Conservation (phyloP, 1,140 invertebrate species). For the Venturia canescens region DNA sequence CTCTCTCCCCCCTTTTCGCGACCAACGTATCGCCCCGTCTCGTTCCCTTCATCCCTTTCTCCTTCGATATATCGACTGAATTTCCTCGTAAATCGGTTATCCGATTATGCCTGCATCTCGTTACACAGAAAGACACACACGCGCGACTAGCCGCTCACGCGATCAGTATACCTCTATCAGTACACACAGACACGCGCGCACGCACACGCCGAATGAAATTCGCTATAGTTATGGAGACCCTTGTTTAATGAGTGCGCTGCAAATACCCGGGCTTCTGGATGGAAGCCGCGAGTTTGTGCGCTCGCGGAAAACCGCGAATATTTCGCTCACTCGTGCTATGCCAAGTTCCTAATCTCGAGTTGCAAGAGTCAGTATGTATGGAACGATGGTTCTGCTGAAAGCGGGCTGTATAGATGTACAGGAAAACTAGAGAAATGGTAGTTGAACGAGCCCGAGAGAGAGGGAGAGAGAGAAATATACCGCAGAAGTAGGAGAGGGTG, state of each 20-base stretch:
- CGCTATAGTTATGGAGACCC: too few relatives aligned
- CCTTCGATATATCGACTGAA: slow-evolving; percentile 19
- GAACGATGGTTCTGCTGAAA: slow-evolving; percentile 3
- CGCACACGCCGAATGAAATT: background rate
- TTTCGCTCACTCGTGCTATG: slow-evolving; percentile 47
- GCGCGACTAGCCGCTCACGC: too few relatives aligned
- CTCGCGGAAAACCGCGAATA: slow-evolving; percentile 43
- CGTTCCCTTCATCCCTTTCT: background rate
- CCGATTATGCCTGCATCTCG: slow-evolving; percentile 22
- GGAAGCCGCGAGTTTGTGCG: background rate
- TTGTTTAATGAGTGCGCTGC: slow-evolving; percentile 29
- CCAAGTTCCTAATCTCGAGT: slow-evolving; percentile 53
- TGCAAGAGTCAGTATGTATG: slow-evolving; percentile 39
- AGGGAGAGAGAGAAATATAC: background rate
- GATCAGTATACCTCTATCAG: too few relatives aligned
- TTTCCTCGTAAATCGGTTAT: slow-evolving; percentile 33
- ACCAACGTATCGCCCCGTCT: too few relatives aligned
- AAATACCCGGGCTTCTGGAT: slow-evolving; percentile 7
- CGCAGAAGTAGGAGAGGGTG: slow-evolving; percentile 40
- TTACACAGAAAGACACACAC: slow-evolving; percentile 8
- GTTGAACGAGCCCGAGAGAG: background rate
- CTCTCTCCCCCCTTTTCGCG: too few relatives aligned
- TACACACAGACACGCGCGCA: too few relatives aligned
- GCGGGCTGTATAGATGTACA: background rate
- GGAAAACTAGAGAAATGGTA: background rate